Evolutionary conservation across 2,888 invertebrate genomes (phyloP).

Genomic region (Pollenia amentaria): DNA sequence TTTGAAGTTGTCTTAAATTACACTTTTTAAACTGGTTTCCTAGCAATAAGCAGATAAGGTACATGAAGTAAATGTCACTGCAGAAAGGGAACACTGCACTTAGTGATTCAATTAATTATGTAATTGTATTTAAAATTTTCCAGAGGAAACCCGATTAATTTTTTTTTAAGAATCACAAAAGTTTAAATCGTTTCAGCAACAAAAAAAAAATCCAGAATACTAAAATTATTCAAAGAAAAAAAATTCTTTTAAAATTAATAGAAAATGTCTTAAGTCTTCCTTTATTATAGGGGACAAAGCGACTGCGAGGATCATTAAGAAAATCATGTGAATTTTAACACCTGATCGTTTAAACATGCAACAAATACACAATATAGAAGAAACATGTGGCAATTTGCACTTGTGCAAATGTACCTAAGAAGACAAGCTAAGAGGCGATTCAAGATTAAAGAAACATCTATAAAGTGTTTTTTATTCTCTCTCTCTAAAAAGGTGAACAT

Average conservation of each 20-base stretch:
- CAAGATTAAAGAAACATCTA: conserved; percentile 14
- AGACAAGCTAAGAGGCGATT: conserved; percentile 42
- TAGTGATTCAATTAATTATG: too few species aligned
- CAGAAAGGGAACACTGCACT: too few species aligned
- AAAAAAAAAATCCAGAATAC: conserved; percentile 5
- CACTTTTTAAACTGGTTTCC: too few species aligned
- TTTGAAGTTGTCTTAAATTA: too few species aligned
- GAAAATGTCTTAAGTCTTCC: conserved; percentile 43
- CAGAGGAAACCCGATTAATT: not conserved
- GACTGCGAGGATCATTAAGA: conserved; percentile 71
- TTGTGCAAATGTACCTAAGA: conserved; percentile 63
- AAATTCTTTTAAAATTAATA: conserved; percentile 45
- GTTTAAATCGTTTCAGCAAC: not conserved
- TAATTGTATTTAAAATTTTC: too few species aligned
- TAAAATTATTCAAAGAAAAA: not conserved
- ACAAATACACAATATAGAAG: conserved; percentile 61
- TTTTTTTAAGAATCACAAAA: not conserved
- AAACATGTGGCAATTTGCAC: conserved; percentile 73
- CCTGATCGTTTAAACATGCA: conserved; percentile 75
- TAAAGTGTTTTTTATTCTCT: conserved; percentile 7
- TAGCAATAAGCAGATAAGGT: too few species aligned
- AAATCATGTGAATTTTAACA: conserved; percentile 75
- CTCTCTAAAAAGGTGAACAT: conserved; percentile 50
- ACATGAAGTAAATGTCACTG: too few species aligned
- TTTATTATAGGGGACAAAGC: conserved; percentile 30